phyloP scores from a whole-genome alignment of 2,797 vertebrate genomes.

The Amblyraja radiata region DNA sequence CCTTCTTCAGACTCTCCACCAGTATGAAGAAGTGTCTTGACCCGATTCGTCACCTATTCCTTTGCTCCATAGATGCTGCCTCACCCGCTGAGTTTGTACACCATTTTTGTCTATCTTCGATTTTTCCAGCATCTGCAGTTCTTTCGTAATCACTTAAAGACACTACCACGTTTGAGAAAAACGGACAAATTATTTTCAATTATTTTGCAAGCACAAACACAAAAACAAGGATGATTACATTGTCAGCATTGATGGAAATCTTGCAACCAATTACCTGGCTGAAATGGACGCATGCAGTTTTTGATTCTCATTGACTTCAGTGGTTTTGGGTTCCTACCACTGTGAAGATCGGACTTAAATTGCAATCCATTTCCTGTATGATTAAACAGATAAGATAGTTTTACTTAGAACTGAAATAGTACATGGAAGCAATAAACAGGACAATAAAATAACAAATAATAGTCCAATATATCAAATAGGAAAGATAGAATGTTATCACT shows the following conservation, averaged over 20 bases:
- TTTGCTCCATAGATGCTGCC: no score
- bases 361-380: background rate
- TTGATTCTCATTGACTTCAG: background rate
- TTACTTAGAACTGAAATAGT: background rate
- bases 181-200: background rate
- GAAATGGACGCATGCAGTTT: background rate
- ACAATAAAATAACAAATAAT: background rate
- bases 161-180: background rate
- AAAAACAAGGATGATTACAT: background rate
- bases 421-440: background rate
- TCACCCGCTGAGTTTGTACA: no score
- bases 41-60: no score
- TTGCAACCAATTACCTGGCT: no score
- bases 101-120: no score
- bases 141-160: no score
- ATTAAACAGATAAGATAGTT: background rate
- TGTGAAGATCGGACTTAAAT: background rate
- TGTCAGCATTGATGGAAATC: background rate
- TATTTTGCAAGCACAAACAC: background rate
- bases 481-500: background rate
- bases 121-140: no score
- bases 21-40: no score
- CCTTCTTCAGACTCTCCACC: no score
- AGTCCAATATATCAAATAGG: background rate
- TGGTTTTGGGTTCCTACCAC: background rate